Conservation (phyloP, 64 coral and sea anemone species). For the Porites australiensis region DNA sequence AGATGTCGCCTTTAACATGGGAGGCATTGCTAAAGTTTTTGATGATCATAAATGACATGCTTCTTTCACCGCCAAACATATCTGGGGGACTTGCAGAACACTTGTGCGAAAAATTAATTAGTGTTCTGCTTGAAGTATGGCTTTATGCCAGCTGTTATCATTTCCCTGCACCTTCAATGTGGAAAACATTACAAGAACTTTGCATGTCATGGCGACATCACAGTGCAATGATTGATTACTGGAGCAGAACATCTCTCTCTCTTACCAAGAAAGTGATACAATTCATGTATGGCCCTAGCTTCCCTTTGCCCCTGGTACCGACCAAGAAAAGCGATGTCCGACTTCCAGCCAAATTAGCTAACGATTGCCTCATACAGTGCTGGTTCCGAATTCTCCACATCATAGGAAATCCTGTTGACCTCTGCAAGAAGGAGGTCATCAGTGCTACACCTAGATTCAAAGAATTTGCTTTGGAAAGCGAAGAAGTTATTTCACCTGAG, state of each 20-base stretch:
- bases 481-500: slow-evolving; percentile 72
- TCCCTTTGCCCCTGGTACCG: slow-evolving; percentile 72
- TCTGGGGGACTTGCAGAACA: slow-evolving; percentile 90
- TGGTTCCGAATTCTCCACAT: slow-evolving; percentile 99
- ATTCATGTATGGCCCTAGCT: slow-evolving; percentile 84
- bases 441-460: slow-evolving; percentile 92
- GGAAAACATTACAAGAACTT: slow-evolving; percentile 98
- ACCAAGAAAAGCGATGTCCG: slow-evolving; percentile 84
- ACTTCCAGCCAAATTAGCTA: slow-evolving; percentile 72
- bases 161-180: slow-evolving; percentile 90
- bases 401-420: slow-evolving; percentile 93
- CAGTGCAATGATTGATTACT: slow-evolving; percentile 86
- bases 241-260: slow-evolving; percentile 88
- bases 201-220: slow-evolving; percentile 96
- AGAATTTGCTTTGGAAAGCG: slow-evolving; percentile 89
- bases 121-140: slow-evolving; percentile 94
- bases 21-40: slow-evolving; percentile 86
- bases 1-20: slow-evolving; percentile 82
- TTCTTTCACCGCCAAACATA: slow-evolving; percentile 86
- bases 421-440: slow-evolving; percentile 90
- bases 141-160: slow-evolving; percentile 85
- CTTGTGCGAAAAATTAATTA: slow-evolving; percentile 87
- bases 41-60: slow-evolving; percentile 84
- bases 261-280: slow-evolving; percentile 90
- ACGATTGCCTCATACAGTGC: slow-evolving; percentile 85